Base-by-base conservation (phyloP, 2,797 vertebrate species). In the Schizopygopsis malacanthus region DNA sequence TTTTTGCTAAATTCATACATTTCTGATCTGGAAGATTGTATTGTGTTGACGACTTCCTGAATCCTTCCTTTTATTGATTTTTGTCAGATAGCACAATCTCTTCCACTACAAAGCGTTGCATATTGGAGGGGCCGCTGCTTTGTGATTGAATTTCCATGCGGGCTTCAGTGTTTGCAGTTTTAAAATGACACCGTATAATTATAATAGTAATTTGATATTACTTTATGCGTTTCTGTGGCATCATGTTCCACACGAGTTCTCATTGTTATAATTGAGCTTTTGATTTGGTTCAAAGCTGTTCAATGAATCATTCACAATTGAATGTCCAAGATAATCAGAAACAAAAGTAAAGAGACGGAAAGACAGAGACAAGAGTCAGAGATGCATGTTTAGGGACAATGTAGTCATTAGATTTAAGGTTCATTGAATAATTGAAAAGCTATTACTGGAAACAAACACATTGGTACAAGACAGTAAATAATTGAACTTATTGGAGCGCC, bases 201-300 rank as follows among this genome's bases (percentile, higher is more conserved):
- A 80, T 50, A 80, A 47, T 67, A 41, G 63, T 81, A 39, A 81
- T 54, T 41, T 70, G 47, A 70, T 54, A 50, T 81, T 81, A 39
- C 63, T 37, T 81, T 70, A 65, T 79, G 59, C 1, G 8, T 80
- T 65, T 4, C 8, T 28, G 16, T 50, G 63, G 78, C 16, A 18
- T 80, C 78, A 94, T 94, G 93, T 93, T 94, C 93, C 91, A 90
- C 93, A 94, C 88, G 88, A 95, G 92, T 92, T 94, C 92, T 89
- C 87, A 94, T 95, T 95, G 94, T 94, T 94, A 95, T 95, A 95
- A 95, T 95, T 94, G 93, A 94, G 95, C 93, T 95, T 95, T 95
- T 95, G 93, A 95, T 95, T 95, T 92, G 93, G 94, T 87, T 84
- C 81, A 91, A 91, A 91, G 89, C 93, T 94, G 93, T 91, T 91